These are phyloP conservation scores for Monochamus saltuarius DNA, from an alignment of 1,140 invertebrate species.

Conservation along the genomic window DNA sequence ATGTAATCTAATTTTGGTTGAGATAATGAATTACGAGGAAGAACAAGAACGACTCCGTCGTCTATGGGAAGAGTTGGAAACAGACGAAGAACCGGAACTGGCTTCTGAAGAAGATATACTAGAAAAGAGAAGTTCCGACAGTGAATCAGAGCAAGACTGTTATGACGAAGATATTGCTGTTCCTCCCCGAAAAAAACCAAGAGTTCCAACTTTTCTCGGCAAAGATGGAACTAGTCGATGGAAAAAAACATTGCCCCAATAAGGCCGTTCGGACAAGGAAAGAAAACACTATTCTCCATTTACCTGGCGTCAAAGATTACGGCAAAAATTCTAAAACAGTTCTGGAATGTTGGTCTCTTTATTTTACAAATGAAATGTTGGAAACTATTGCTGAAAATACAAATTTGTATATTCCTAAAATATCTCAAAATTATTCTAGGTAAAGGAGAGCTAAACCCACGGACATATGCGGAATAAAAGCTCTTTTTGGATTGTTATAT, in stretches of 20 bases:
- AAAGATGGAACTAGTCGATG: slow-evolving; percentile 4
- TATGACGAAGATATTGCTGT: too few species aligned
- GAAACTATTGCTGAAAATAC: background rate
- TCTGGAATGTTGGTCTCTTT: slow-evolving; percentile 6
- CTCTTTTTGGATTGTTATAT: slow-evolving; percentile 10
- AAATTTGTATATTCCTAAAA: background rate
- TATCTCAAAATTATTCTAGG: slow-evolving; percentile 1
- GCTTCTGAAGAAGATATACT: background rate
- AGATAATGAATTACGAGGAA: background rate
- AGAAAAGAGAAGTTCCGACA: background rate
- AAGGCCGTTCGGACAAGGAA: background rate
- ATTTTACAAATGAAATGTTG: slow-evolving; percentile 12
- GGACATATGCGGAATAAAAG: background rate
- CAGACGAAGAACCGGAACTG: background rate
- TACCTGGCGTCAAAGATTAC: background rate
- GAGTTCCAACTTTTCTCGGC: background rate
- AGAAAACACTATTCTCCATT: slow-evolving; percentile 7
- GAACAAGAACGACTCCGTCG: slow-evolving; percentile 12
- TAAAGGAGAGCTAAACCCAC: slow-evolving; percentile 11
- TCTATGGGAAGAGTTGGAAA: slow-evolving; percentile 3
- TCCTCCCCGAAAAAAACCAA: background rate
- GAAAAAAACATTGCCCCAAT: slow-evolving; percentile 7
- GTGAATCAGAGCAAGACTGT: background rate
- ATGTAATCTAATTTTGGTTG: too few species aligned
- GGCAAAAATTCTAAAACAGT: background rate